Conservation (phyloP, 92 coral and sea anemone genomes). For the Plumapathes pennacea region DNA sequence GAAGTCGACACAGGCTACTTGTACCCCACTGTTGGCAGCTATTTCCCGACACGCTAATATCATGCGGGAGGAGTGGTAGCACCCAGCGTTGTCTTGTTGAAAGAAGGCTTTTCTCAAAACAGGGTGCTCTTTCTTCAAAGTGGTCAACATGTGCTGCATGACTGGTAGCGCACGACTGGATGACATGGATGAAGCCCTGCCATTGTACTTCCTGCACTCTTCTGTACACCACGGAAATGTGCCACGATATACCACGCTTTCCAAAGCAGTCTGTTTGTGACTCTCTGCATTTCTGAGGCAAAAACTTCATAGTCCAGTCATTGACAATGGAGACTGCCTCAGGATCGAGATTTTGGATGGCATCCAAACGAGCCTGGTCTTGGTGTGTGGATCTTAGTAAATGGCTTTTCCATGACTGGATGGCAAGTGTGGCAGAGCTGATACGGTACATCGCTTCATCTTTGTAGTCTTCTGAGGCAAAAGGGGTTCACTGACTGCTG, state of each 20-base stretch:
- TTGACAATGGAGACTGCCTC: constrained; percentile 24
- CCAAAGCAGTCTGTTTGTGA: constrained; percentile 42
- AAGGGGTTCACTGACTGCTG: constrained; percentile 17
- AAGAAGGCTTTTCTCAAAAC: constrained; percentile 10
- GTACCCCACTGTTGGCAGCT: not conserved
- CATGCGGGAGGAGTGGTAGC: constrained; percentile 9
- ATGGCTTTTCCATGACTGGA: constrained; percentile 33
- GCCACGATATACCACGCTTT: constrained; percentile 11
- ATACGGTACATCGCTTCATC: constrained; percentile 13
- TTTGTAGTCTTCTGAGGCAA: constrained; percentile 30
- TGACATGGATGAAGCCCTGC: constrained; percentile 11
- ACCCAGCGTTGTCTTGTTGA: constrained; percentile 27
- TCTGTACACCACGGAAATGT: constrained; percentile 33
- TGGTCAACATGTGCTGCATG: constrained; percentile 18
- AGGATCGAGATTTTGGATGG: not conserved
- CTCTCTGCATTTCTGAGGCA: constrained; percentile 25
- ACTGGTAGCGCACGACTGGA: constrained; percentile 24
- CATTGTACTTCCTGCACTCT: constrained; percentile 11
- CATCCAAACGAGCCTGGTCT: constrained; percentile 26
- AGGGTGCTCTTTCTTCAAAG: constrained; percentile 9
- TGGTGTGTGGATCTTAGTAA: constrained; percentile 19
- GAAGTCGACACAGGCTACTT: not conserved
- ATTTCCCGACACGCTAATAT: constrained; percentile 4
- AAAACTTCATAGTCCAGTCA: constrained; percentile 20
- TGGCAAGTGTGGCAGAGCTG: constrained; percentile 3